Base-by-base conservation (phyloP, 2,888 invertebrate genomes). In the Agrochola macilenta region DNA sequence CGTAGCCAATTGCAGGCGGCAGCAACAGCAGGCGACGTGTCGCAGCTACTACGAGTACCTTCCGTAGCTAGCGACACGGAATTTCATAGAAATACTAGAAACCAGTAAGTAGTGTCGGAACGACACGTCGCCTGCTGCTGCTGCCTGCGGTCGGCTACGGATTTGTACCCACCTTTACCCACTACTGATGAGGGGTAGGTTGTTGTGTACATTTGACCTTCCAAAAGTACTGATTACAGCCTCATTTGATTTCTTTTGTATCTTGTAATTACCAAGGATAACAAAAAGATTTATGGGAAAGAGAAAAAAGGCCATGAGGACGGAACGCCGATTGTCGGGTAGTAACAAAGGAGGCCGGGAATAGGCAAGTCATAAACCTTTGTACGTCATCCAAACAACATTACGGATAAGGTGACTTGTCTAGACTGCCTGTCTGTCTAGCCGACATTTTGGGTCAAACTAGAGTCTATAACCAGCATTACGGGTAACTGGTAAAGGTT, bases 381-480 rank as follows among this genome's bases (percentile, higher is more conserved):
- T 49, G 77, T 54, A 49, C 83, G 83, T 82, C 83, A 85, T 78
- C 52, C 69, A 65, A 72, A 81, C 82, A 83, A 82, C 30, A 26
- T 84, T 69, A 23, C 82, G 78, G 5, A 86, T 78, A 69, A 77
- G 83, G 78, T 65, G 57, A 23, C 61, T 66, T 12, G 83, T 86
- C 83, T 84, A 84, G 83, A 86, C 86, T 8, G 74, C 60, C 49
- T 71, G 82, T 43, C 81, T 83, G 49, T 5, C 58, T 35, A n/a
- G 39, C 43, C 46, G 43, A 69, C 46, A 74, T 49, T 74, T 77
- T 70, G 70, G 70, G 66, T 70, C 49, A 63, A 64, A 30, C 81
- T 54, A 43, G 30, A 54, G 43, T 17, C 26, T 30, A 63, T 68
- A 39, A 64, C 30, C 35, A 46, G 61, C 8, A 7, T 14, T 64